These are phyloP conservation scores for Mionectes olivaceus DNA, from an alignment of 2,797 vertebrate species.

Conservation along the genomic window DNA sequence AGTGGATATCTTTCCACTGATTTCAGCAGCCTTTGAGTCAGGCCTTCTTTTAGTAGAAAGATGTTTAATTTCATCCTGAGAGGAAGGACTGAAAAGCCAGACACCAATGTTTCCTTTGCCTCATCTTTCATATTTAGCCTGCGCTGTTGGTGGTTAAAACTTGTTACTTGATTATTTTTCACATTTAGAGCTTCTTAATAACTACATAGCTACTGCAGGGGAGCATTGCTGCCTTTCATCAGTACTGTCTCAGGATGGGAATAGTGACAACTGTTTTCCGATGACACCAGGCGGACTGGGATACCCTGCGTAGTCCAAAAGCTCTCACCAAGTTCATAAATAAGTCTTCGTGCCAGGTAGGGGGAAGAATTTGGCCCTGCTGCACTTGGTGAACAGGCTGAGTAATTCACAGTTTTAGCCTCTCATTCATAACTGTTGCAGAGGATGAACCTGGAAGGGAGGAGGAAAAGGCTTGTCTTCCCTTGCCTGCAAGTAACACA, in stretches of 20 bases:
- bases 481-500: neutral
- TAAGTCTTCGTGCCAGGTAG: neutral
- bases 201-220: neutral
- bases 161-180: neutral
- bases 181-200: neutral
- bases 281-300: neutral
- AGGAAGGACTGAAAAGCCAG: constrained; percentile 14
- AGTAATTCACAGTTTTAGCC: neutral
- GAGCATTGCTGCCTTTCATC: neutral
- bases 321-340: neutral
- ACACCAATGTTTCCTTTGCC: neutral
- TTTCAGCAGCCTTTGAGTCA: neutral
- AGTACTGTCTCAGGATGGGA: neutral
- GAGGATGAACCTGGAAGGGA: neutral
- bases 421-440: neutral
- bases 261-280: neutral
- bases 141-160: neutral
- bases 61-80: neutral
- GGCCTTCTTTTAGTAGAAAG: neutral
- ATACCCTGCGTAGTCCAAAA: neutral
- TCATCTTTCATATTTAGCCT: neutral
- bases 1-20: neutral
- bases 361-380: neutral
- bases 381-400: neutral
- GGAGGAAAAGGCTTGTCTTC: neutral